Percentiles rank a stretch among this genome's conserved stretches.
phyloP scores from a whole-genome alignment of 1,140 invertebrate genomes.

The honey bee (Apis mellifera) region Amel_HAv3.1 CM009940.2:2952001-2952500 shows the following conservation, averaged over 20 bases:
- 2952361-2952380: not conserved
- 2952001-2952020: not conserved
- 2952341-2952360: not conserved
- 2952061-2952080: constrained; percentile 39
- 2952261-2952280: too few relatives aligned
- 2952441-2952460: not conserved
- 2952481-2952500: constrained; percentile 26
- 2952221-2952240: not conserved
- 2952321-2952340: not conserved
- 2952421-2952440: not conserved
- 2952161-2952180: constrained; percentile 24
- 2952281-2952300: not conserved
- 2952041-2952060: constrained; percentile 56
- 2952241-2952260: not conserved
- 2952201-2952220: not conserved
- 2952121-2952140: constrained; percentile 25
- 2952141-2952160: not conserved
- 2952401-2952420: too few relatives aligned
- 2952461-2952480: not conserved
- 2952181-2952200: not conserved
- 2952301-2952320: not conserved
- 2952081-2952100: not conserved
- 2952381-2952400: not conserved
- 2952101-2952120: constrained; percentile 53
- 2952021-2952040: not conserved